phyloP scores from a whole-genome alignment of 2,113 vertebrate genomes.

The Notothenia rossii region DNA sequence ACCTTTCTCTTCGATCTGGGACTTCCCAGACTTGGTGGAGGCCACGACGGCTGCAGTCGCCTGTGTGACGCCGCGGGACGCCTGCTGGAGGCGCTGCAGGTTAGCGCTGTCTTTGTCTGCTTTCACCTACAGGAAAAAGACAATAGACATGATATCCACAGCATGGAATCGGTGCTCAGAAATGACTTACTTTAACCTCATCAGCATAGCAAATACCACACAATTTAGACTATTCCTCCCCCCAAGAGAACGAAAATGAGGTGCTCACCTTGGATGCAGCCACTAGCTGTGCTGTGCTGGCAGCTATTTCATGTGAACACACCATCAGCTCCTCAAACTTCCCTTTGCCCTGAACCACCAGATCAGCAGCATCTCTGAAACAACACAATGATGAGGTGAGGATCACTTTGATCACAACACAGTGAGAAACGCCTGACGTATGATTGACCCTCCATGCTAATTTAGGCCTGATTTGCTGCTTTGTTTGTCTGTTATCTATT shows the following conservation, averaged over 20 bases:
- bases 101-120: conserved; percentile 94
- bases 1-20: conserved; percentile 95
- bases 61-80: conserved; percentile 92
- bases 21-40: conserved; percentile 94
- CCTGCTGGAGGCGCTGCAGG: conserved; percentile 90
- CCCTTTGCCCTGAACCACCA: conserved; percentile 94
- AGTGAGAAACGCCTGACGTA: background rate
- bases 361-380: conserved; percentile 93
- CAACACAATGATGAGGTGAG: background rate
- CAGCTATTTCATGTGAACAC: conserved; percentile 95
- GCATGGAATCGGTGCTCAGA: background rate
- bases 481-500: conserved; percentile 7
- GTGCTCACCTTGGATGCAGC: conserved; percentile 93
- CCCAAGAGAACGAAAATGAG: background rate
- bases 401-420: conserved; percentile 39
- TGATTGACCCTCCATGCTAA: background rate
- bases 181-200: no score
- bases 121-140: conserved; percentile 88
- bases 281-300: conserved; percentile 96
- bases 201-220: background rate
- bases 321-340: conserved; percentile 98
- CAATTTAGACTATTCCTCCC: background rate
- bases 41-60: conserved; percentile 93
- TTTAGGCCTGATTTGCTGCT: background rate
- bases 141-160: background rate